These are phyloP conservation scores for Danio kyathit DNA, from an alignment of 2,797 vertebrate species.

Conservation along the genomic window DNA sequence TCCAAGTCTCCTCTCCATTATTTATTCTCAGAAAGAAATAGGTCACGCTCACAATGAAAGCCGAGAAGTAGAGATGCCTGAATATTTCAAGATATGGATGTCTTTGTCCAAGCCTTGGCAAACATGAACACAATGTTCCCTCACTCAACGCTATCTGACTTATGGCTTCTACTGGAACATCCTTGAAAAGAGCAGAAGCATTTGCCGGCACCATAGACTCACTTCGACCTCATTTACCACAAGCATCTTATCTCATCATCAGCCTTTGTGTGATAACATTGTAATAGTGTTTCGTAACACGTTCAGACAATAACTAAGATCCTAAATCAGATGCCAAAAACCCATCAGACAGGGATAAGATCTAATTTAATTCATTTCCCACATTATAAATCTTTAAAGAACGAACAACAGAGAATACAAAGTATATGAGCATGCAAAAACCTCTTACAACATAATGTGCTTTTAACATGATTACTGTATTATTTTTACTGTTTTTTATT, in stretches of 20 bases:
- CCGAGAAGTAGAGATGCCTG: conserved; percentile 19
- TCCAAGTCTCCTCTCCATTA: conserved; percentile 2
- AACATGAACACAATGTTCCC: conserved; percentile 31
- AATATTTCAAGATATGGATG: conserved; percentile 19
- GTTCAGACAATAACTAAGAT: neutral
- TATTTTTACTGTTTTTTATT: neutral
- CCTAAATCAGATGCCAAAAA: neutral
- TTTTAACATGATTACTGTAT: neutral
- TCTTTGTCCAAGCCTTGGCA: neutral
- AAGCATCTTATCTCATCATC: conserved; percentile 6
- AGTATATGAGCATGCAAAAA: too few species aligned
- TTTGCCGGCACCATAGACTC: neutral
- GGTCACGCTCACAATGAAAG: conserved; percentile 19
- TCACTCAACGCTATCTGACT: neutral
- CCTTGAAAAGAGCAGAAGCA: conserved; percentile 3
- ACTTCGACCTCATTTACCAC: neutral
- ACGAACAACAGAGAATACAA: neutral
- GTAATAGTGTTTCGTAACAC: conserved; percentile 1
- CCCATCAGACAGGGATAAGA: neutral
- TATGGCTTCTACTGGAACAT: conserved; percentile 16
- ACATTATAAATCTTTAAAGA: neutral
- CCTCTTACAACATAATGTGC: too few species aligned
- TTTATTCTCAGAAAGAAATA: conserved; percentile 28
- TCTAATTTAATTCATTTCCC: neutral
- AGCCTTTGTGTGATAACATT: neutral